phyloP scores from a whole-genome alignment of 2,113 vertebrate species.

The Labrus mixtus region DNA sequence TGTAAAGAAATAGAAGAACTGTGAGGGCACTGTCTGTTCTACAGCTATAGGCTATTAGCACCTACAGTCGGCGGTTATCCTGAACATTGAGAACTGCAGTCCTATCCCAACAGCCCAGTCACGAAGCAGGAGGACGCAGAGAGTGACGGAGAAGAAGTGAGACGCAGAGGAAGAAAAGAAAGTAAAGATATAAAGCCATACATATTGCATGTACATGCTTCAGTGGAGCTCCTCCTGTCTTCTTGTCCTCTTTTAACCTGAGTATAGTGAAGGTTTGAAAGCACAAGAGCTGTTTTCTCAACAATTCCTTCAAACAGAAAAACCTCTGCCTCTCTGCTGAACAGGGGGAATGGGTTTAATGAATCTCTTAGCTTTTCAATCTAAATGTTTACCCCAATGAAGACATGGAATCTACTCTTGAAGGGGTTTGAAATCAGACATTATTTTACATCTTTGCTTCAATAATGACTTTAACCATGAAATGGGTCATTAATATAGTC shows the following conservation, averaged over 20 bases:
- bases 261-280: not conserved
- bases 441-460: too few species aligned
- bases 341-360: not conserved
- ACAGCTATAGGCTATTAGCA: conserved; percentile 67
- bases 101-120: conserved; percentile 45
- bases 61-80: conserved; percentile 46
- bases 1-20: conserved; percentile 16
- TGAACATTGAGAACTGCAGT: conserved; percentile 27
- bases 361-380: too few species aligned
- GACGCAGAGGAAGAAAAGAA: not conserved
- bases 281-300: conserved; percentile 12
- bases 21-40: conserved; percentile 39
- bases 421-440: too few species aligned
- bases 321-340: not conserved
- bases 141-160: conserved; percentile 11
- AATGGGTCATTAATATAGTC: too few species aligned
- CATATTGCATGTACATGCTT: conserved; percentile 54
- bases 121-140: conserved; percentile 36
- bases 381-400: too few species aligned
- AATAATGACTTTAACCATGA: too few species aligned
- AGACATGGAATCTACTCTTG: too few species aligned
- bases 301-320: conserved; percentile 7
- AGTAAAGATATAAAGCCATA: conserved; percentile 22
- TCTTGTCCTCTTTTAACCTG: conserved; percentile 45
- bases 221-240: conserved; percentile 20